Conservation (phyloP, 2,797 vertebrate genomes). For the Rhinophrynus dorsalis region DNA sequence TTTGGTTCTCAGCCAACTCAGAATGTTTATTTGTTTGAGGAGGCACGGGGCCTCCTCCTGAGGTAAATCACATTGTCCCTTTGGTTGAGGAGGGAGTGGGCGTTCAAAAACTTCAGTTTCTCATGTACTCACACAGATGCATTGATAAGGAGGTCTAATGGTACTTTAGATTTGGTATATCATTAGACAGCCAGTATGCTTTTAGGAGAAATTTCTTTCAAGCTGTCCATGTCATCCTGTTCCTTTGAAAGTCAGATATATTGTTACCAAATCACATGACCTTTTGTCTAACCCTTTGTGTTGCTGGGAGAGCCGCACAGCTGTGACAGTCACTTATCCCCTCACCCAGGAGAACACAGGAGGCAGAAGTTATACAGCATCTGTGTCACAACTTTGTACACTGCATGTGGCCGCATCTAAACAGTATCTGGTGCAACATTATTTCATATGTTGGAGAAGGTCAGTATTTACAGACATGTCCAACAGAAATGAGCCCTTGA, state of each 20-base stretch:
- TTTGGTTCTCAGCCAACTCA: too few species aligned
- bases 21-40: too few species aligned
- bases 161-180: too few species aligned
- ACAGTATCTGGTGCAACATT: background rate
- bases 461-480: background rate
- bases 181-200: background rate
- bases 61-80: too few species aligned
- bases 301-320: conserved; percentile 18
- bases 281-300: conserved; percentile 36
- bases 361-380: conserved; percentile 10
- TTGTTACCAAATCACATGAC: conserved; percentile 30
- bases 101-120: too few species aligned
- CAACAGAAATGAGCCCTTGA: background rate
- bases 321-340: conserved; percentile 31
- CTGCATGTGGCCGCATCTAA: conserved; percentile 1
- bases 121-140: too few species aligned
- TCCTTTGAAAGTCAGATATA: conserved; percentile 21
- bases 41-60: too few species aligned
- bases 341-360: conserved; percentile 22
- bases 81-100: too few species aligned
- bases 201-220: background rate
- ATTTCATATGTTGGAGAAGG: background rate
- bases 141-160: too few species aligned
- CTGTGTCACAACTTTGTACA: background rate
- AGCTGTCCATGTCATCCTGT: conserved; percentile 23